Conservation (phyloP, 1,140 invertebrate species). For the Drosophila yakuba region DNA sequence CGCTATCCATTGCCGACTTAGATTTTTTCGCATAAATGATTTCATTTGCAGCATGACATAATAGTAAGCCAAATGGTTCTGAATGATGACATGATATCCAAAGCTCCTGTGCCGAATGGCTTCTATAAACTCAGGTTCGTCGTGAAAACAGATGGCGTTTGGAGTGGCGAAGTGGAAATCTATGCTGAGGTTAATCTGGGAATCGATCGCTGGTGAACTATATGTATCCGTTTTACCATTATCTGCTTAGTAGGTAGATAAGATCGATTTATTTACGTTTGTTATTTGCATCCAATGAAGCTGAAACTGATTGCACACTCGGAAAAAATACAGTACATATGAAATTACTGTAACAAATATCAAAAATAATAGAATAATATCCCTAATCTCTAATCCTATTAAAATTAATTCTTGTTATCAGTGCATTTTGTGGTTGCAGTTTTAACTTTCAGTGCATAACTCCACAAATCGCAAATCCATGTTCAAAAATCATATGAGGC, state of each 20-base stretch:
- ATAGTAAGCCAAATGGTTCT: constrained; percentile 15
- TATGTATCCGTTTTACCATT: neutral
- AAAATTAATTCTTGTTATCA: too few species aligned
- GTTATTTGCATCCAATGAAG: constrained; percentile 17
- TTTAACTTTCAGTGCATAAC: neutral
- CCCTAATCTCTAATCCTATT: too few species aligned
- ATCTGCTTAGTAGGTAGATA: neutral
- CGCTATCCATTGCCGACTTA: constrained; percentile 8
- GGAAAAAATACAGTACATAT: neutral
- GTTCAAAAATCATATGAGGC: constrained; percentile 66
- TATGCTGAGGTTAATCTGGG: constrained; percentile 8
- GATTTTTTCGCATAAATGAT: neutral
- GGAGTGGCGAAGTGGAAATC: constrained; percentile 4
- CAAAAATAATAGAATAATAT: too few species aligned
- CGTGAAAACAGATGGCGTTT: neutral
- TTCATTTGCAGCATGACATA: constrained; percentile 16
- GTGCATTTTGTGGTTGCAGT: neutral
- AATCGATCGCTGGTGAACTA: neutral
- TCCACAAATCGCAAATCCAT: constrained; percentile 46
- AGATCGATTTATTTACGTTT: neutral
- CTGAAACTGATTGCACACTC: neutral
- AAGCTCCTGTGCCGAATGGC: constrained; percentile 14
- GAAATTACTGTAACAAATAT: neutral
- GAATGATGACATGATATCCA: constrained; percentile 15
- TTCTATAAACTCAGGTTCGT: constrained; percentile 7